Percentiles rank a stretch among this genome's conserved stretches.
phyloP scores from a whole-genome alignment of 2,888 invertebrate genomes.

The Temnothorax rugatulus region DNA sequence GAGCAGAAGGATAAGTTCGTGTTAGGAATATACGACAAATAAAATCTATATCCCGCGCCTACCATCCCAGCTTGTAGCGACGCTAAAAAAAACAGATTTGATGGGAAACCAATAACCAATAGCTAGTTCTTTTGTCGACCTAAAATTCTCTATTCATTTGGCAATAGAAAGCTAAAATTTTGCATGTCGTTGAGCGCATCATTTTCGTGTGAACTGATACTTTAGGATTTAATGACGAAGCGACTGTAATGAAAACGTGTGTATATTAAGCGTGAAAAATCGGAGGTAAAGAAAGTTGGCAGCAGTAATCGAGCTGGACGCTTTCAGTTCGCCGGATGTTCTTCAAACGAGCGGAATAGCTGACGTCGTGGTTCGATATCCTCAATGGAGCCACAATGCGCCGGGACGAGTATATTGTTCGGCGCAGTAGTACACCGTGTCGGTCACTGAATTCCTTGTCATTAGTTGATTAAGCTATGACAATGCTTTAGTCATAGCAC shows the following conservation, averaged over 20 bases:
- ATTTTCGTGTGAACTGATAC: conserved; percentile 1
- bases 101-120: conserved; percentile 78
- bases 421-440: conserved; percentile 36
- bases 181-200: conserved; percentile 1
- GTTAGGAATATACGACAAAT: conserved; percentile 18
- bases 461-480: conserved; percentile 45
- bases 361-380: conserved; percentile 69
- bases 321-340: conserved; percentile 32
- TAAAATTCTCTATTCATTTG: conserved; percentile 63
- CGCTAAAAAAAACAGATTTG: conserved; percentile 64
- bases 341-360: conserved; percentile 63
- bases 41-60: conserved; percentile 8
- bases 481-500: background rate
- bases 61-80: conserved; percentile 34
- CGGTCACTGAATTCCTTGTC: conserved; percentile 69
- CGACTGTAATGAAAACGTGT: background rate
- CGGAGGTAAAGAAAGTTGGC: conserved; percentile 8
- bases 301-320: conserved; percentile 27
- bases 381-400: conserved; percentile 68
- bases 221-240: background rate
- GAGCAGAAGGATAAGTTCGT: conserved; percentile 34
- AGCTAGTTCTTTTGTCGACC: conserved; percentile 62
- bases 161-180: conserved; percentile 53
- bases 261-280: conserved; percentile 4
- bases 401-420: conserved; percentile 59